Evolutionary conservation across 2,888 invertebrate genomes (phyloP).

Genomic region (Volucella inflata): DNA sequence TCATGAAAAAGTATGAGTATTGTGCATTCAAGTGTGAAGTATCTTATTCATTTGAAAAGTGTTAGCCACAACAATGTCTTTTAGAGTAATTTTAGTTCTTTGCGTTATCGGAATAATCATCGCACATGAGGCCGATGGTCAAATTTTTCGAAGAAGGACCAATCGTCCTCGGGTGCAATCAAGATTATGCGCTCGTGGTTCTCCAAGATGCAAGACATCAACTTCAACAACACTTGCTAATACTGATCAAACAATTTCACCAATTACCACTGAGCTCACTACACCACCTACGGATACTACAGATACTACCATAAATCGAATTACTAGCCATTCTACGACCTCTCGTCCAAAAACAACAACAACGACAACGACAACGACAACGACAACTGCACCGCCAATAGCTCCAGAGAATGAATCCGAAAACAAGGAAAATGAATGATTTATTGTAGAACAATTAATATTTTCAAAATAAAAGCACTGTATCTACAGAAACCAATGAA

Average conservation of each 20-base stretch:
- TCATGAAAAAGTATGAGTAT: neutral
- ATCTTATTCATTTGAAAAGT: neutral
- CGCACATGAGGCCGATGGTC: slow-evolving; percentile 8
- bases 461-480: too few relatives aligned
- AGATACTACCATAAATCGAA: neutral
- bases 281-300: neutral
- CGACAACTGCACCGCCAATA: too few relatives aligned
- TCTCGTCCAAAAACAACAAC: neutral
- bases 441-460: too few relatives aligned
- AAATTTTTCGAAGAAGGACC: slow-evolving; percentile 19
- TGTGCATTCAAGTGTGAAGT: neutral
- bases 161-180: slow-evolving; percentile 32
- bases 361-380: neutral
- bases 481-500: too few relatives aligned
- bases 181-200: slow-evolving; percentile 30
- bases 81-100: slow-evolving; percentile 9
- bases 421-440: neutral
- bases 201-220: slow-evolving; percentile 26
- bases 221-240: neutral
- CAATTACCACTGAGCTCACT: neutral
- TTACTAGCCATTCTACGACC: neutral
- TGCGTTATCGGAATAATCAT: slow-evolving; percentile 1
- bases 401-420: neutral
- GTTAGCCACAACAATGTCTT: slow-evolving; percentile 12
- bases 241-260: neutral